A percentile compares a stretch with the other conserved stretches of the same genome.
Conservation (phyloP, 2,888 invertebrate species). For the Dione juno region DNA sequence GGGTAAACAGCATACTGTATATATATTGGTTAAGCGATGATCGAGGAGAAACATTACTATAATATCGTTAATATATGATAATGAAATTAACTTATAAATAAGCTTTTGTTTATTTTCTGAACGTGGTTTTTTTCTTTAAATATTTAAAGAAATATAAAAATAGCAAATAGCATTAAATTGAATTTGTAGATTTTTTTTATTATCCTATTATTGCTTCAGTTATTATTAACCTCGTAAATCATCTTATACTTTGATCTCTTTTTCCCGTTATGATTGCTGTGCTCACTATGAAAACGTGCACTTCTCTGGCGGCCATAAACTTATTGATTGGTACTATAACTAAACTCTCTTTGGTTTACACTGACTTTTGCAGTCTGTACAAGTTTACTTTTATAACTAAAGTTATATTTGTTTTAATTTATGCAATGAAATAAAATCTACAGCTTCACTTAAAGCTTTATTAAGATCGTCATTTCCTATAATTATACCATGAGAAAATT, state of each 20-base stretch:
- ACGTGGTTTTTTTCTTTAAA: too few species aligned
- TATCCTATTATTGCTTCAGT: neutral
- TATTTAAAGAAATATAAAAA: too few species aligned
- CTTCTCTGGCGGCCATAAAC: constrained; percentile 22
- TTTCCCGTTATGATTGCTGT: constrained; percentile 27
- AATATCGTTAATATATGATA: too few species aligned
- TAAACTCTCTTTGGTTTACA: constrained; percentile 5
- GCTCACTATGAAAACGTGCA: constrained; percentile 30
- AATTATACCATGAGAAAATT: neutral
- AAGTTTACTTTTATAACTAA: neutral
- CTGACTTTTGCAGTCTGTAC: neutral
- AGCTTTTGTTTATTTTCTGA: too few species aligned
- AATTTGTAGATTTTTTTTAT: constrained; percentile 6
- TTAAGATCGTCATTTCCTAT: neutral
- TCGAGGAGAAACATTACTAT: too few species aligned
- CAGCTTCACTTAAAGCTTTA: neutral
- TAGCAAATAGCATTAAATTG: neutral
- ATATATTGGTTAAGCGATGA: too few species aligned
- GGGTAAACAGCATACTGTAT: too few species aligned
- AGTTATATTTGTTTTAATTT: neutral
- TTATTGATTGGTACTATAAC: constrained; percentile 15
- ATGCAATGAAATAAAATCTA: too few species aligned
- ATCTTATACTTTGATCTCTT: constrained; percentile 19
- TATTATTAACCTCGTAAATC: constrained; percentile 12
- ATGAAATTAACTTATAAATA: too few species aligned